Percentiles rank a stretch among this genome's conserved stretches.
These are phyloP conservation scores for Microcebus griseorufus DNA, from an alignment of 2,113 vertebrate species.

Conservation along the genomic window DNA sequence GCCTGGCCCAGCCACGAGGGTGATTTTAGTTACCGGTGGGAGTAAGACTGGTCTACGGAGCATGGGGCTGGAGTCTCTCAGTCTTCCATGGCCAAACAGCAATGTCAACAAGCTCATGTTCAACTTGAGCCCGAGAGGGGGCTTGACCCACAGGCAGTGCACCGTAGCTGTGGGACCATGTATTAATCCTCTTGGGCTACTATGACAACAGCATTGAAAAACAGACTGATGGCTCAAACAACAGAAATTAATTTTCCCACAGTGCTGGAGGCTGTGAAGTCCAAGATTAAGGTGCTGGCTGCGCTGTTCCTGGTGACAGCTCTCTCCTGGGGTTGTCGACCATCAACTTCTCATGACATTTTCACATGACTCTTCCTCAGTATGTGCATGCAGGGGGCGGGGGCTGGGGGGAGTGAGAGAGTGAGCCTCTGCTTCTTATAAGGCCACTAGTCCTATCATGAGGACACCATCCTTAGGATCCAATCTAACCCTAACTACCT, in stretches of 20 bases:
- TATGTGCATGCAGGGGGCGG: not conserved
- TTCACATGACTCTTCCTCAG: not conserved
- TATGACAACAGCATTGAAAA: not conserved
- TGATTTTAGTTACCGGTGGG: not conserved
- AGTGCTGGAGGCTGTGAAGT: not conserved
- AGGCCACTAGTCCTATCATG: not conserved
- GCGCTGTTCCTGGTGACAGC: not conserved
- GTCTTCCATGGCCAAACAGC: not conserved
- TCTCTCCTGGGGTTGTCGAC: not conserved
- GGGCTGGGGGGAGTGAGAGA: not conserved
- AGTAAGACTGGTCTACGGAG: not conserved
- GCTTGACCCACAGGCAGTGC: not conserved
- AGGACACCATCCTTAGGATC: not conserved
- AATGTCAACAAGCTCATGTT: not conserved
- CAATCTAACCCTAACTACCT: not conserved
- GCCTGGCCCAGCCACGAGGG: not conserved
- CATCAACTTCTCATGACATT: not conserved
- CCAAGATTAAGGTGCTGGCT: not conserved
- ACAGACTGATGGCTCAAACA: no score
- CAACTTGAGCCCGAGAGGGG: not conserved
- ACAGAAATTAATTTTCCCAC: not conserved
- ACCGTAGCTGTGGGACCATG: no score
- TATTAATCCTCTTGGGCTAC: not conserved
- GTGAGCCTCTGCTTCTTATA: not conserved
- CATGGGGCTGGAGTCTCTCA: not conserved